Conservation (phyloP, 53 echinoderm and acorn worm species). For the Henricia sp. region DNA sequence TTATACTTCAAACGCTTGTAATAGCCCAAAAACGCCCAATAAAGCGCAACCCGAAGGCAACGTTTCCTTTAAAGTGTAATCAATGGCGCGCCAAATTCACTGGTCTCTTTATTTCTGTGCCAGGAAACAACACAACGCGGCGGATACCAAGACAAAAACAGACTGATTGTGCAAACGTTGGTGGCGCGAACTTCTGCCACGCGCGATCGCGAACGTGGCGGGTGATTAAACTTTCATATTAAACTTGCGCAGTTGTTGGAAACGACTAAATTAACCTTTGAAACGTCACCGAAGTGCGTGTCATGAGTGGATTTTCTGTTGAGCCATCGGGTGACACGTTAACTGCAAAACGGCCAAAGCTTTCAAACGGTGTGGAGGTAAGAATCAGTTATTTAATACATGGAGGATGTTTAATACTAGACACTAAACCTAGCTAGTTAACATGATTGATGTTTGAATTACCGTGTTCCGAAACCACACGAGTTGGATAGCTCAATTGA, state of each 20-base stretch:
- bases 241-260: no score
- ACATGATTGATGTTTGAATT: no score
- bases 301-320: slow-evolving; percentile 16
- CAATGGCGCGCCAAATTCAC: no score
- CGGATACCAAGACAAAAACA: no score
- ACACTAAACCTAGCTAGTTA: background rate
- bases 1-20: no score
- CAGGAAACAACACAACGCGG: no score
- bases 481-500: background rate
- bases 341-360: slow-evolving; percentile 21
- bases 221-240: no score
- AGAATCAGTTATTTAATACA: background rate
- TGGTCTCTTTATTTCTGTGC: no score
- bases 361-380: slow-evolving; percentile 11
- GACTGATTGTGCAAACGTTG: no score
- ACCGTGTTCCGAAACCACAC: background rate
- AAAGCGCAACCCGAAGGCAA: no score
- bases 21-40: no score
- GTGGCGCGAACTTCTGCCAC: slow-evolving; percentile 7
- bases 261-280: background rate
- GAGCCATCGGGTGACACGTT: slow-evolving; percentile 13
- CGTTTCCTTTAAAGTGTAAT: no score
- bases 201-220: background rate
- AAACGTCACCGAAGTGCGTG: background rate
- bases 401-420: background rate